Evolutionary conservation across 2,888 invertebrate genomes (phyloP), one percentile per base, ranked within the genome.

Genomic region (Drosophila neoperkinsi): DNA sequence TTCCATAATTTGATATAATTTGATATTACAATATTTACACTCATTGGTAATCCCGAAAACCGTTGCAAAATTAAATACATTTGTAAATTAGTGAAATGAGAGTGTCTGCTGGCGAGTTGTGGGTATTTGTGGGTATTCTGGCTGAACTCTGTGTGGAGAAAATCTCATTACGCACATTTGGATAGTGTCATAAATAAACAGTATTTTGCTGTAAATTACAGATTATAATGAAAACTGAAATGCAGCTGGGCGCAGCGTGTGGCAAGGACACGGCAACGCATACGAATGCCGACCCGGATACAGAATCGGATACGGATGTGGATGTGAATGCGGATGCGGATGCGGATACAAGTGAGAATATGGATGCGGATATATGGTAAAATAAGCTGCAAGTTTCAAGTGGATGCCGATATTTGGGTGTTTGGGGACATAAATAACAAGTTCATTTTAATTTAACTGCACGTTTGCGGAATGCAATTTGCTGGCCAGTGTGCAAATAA

Each of bases 361-460:
- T 52, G 33, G 31, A 57, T 66, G 76, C 62, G 36, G 43, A 51
- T 60, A 36, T 21, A 18, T 49, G 70, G 67, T 34, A 38, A 66
- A 50, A 56, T 46, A 21, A 50, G 28, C 76, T 57, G 65, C 38
- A 38, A 25, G 53, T 34, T 55, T 46, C 18, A 38, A 56, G 36
- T 55, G 36, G 58, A 41, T 75, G 76, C 56, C 69, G 41, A 81
- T 81, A 67, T 76, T 58, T 56, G 46, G 33, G 16, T 34, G 46
- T 41, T 52, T 49, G 61, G 76, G 57, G 21, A 66, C 70, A 90
- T 90, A 87, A 90, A 87, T 87, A 79, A 90, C 80, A 84, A 87
- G 88, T 87, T 90, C 88, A 90, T 89, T 90, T 87, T 78, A 82
- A 82, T 87, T 89, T 89, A 87, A 87, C 90, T 87, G 90, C 90